Conservation (phyloP, 2,888 invertebrate species). For the Macrosiphum euphorbiae region DNA sequence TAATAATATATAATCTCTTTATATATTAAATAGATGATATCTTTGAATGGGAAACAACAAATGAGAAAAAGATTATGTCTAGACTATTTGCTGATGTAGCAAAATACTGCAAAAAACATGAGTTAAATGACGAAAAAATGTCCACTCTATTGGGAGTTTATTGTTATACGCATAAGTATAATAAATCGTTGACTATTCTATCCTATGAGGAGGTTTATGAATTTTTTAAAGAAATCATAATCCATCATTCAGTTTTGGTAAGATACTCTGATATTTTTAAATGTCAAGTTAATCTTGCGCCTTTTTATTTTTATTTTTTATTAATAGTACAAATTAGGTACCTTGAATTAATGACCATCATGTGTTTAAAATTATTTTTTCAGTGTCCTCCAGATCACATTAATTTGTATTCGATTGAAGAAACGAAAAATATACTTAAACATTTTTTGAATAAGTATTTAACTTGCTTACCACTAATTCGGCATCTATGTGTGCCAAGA, state of each 20-base stretch:
- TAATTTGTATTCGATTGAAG: conserved; percentile 17
- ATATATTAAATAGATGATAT: background rate
- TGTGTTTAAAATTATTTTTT: background rate
- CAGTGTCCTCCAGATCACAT: conserved; percentile 25
- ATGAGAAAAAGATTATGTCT: conserved; percentile 27
- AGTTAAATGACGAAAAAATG: conserved; percentile 35
- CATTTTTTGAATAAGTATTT: conserved; percentile 48
- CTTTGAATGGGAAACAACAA: conserved; percentile 17
- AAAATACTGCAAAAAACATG: conserved; percentile 29
- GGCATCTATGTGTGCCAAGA: conserved; percentile 28
- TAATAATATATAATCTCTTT: background rate
- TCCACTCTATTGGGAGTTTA: conserved; percentile 50
- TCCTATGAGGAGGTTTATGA: conserved; percentile 1
- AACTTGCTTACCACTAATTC: conserved; percentile 41
- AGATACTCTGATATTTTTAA: background rate
- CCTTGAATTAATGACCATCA: background rate
- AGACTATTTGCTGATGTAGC: conserved; percentile 25
- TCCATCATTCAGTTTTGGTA: conserved; percentile 52
- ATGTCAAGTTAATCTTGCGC: background rate
- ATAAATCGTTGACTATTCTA: background rate
- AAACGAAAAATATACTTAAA: conserved; percentile 34
- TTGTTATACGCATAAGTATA: conserved; percentile 36
- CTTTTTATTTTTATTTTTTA: background rate
- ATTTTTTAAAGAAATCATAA: conserved; percentile 52
- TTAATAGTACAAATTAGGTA: background rate